Evolutionary conservation across 2,888 invertebrate genomes (phyloP).

Genomic region (Tortrix viridana): DNA sequence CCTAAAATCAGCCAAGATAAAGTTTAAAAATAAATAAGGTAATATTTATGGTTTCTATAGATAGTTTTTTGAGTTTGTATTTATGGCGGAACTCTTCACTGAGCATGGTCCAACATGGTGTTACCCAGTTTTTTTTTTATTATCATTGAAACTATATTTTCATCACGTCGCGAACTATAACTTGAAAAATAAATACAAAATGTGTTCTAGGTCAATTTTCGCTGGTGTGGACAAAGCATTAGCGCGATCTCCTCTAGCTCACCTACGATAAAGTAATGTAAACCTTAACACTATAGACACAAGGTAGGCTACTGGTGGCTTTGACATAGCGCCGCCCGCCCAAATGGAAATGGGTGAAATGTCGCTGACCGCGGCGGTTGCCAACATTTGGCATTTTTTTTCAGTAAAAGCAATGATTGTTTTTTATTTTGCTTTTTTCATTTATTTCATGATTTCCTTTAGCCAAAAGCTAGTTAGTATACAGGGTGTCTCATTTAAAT

Average conservation of each 20-base stretch:
- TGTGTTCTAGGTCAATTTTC: constrained; percentile 12
- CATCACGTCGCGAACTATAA: not conserved
- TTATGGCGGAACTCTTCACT: too few relatives aligned
- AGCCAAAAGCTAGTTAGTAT: too few relatives aligned
- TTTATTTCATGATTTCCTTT: too few relatives aligned
- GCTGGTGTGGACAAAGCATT: constrained; percentile 15
- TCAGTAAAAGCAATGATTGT: not conserved
- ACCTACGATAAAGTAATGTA: not conserved
- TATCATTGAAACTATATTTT: too few relatives aligned
- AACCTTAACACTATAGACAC: not conserved
- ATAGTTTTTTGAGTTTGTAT: too few relatives aligned
- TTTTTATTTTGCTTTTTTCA: not conserved
- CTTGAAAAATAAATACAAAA: not conserved
- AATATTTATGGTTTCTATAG: too few relatives aligned
- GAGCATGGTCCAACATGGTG: too few relatives aligned
- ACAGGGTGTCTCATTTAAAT: too few relatives aligned
- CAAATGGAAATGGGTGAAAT: constrained; percentile 58
- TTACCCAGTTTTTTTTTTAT: too few relatives aligned
- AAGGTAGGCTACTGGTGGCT: not conserved
- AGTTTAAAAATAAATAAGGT: too few relatives aligned
- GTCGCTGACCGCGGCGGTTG: constrained; percentile 50
- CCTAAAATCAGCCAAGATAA: too few relatives aligned
- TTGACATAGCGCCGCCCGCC: constrained; percentile 39
- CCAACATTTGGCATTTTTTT: constrained; percentile 18
- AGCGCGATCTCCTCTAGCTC: constrained; percentile 7